These are phyloP conservation scores for Hylaeus volcanicus DNA, from an alignment of 1,140 invertebrate genomes.

Conservation along the genomic window DNA sequence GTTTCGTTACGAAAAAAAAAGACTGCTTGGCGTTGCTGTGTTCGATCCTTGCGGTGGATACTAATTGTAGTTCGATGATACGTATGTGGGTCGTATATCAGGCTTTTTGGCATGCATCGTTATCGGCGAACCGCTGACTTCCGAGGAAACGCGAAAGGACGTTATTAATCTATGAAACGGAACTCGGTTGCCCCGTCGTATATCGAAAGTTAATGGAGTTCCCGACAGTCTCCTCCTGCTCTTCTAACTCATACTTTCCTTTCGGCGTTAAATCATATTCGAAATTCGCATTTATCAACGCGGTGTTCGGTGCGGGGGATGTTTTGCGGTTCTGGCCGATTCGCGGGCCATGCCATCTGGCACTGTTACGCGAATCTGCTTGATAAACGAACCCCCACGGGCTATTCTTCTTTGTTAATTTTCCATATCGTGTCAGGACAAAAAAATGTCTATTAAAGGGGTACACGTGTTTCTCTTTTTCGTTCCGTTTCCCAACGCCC, in stretches of 20 bases:
- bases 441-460: neutral
- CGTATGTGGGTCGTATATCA: neutral
- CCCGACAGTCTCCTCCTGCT: neutral
- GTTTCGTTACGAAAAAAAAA: too few relatives aligned
- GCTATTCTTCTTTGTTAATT: conserved; percentile 31
- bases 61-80: neutral
- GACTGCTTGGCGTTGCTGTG: too few relatives aligned
- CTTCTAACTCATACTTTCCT: neutral
- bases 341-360: conserved; percentile 20
- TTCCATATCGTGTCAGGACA: neutral
- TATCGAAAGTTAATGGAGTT: conserved; percentile 23
- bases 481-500: neutral
- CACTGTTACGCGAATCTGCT: conserved; percentile 1
- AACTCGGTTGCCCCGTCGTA: neutral
- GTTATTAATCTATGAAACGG: conserved; percentile 15
- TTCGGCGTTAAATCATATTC: conserved; percentile 7
- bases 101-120: neutral
- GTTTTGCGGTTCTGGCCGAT: conserved; percentile 8
- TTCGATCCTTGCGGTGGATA: too few relatives aligned
- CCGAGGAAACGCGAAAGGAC: neutral
- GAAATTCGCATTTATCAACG: conserved; percentile 9
- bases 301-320: neutral
- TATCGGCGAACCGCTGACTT: neutral
- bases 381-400: conserved; percentile 17
- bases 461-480: neutral